A percentile compares a stretch with the other conserved stretches of the same genome.
phyloP scores from a whole-genome alignment of 2,113 vertebrate species.

The Pandion haliaetus region DNA sequence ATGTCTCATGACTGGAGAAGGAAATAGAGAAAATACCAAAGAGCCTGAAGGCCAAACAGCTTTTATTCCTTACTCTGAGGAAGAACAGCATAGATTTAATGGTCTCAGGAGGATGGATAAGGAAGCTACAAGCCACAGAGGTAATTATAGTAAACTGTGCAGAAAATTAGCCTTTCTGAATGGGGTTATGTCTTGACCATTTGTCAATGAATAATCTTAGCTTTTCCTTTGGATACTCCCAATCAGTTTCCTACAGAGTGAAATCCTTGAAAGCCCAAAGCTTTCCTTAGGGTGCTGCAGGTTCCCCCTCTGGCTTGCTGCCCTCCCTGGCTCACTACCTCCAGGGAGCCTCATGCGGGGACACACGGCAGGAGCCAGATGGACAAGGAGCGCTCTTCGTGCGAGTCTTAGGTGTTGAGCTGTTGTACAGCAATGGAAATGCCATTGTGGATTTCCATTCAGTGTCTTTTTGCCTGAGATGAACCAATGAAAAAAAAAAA shows the following conservation, averaged over 20 bases:
- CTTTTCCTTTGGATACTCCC: neutral
- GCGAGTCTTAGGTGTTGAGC: neutral
- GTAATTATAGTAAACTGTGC: conserved; percentile 9
- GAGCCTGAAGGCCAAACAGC: neutral
- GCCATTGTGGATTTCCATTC: neutral
- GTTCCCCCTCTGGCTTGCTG: neutral
- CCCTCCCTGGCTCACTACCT: neutral
- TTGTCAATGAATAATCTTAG: neutral
- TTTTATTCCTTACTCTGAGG: conserved; percentile 19
- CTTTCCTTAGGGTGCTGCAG: neutral
- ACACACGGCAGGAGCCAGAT: neutral
- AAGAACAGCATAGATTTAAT: conserved; percentile 6
- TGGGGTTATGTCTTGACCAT: neutral
- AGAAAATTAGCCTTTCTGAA: neutral
- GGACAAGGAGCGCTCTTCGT: neutral
- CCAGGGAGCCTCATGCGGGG: neutral
- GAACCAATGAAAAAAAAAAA: neutral
- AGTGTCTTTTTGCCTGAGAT: neutral
- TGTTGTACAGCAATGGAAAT: neutral
- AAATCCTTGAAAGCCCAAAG: neutral
- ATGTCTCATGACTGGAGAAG: neutral
- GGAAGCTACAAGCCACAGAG: conserved; percentile 1
- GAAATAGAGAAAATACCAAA: neutral
- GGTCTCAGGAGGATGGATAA: conserved; percentile 23
- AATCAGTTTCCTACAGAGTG: neutral